Evolutionary conservation across 2,797 vertebrate genomes (phyloP).

Genomic region (Gobionotothen gibberifrons): DNA sequence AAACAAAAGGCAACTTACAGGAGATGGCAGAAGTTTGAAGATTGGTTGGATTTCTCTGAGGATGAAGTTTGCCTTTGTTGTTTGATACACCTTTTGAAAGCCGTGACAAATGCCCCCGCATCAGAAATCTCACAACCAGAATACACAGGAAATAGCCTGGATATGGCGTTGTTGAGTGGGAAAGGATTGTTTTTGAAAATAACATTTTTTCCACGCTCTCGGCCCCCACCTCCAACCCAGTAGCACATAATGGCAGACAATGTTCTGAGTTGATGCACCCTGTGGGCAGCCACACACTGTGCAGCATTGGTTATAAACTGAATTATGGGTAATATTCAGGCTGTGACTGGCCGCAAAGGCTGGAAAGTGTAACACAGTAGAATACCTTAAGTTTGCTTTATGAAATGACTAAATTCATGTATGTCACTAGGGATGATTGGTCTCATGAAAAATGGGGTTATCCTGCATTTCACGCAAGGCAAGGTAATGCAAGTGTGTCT

Average conservation of each 20-base stretch:
- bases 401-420: constrained; percentile 70
- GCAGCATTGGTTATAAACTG: constrained; percentile 82
- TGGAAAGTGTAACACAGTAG: constrained; percentile 63
- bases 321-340: constrained; percentile 79
- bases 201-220: constrained; percentile 82
- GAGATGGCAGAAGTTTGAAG: constrained; percentile 75
- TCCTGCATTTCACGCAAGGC: constrained; percentile 55
- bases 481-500: constrained; percentile 53
- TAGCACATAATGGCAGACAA: constrained; percentile 81
- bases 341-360: constrained; percentile 79
- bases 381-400: constrained; percentile 72
- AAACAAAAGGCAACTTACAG: constrained; percentile 64
- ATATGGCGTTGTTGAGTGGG: constrained; percentile 81
- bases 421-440: constrained; percentile 60
- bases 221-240: constrained; percentile 76
- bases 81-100: constrained; percentile 85
- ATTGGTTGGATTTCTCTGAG: constrained; percentile 65
- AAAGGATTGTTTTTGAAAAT: constrained; percentile 85
- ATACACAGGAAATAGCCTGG: constrained; percentile 86
- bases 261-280: constrained; percentile 82
- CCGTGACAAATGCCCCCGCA: constrained; percentile 86
- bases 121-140: constrained; percentile 87
- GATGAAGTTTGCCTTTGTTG: constrained; percentile 79
- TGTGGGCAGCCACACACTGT: constrained; percentile 80
- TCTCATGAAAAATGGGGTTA: constrained; percentile 42